These are phyloP conservation scores for Lissonota sp. DNA, from an alignment of 2,888 invertebrate species.

Conservation along the genomic window DNA sequence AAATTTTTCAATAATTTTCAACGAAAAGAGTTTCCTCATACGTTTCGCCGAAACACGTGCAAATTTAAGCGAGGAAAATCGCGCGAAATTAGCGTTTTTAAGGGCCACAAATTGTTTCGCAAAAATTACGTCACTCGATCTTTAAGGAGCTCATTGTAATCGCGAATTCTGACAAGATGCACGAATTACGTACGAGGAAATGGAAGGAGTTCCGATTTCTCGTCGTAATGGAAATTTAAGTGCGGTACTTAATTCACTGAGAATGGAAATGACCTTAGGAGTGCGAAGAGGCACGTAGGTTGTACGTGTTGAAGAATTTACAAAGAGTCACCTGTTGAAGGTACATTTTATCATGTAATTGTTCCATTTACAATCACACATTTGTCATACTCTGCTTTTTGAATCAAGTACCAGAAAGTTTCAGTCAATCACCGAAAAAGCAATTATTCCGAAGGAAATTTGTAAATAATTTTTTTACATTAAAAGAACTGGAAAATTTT, in stretches of 20 bases:
- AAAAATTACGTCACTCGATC: not conserved
- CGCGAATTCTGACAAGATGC: slow-evolving; percentile 1
- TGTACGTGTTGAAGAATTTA: slow-evolving; percentile 8
- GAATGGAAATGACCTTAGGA: slow-evolving; percentile 60
- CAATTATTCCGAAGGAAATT: no score
- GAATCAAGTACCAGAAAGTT: slow-evolving; percentile 21
- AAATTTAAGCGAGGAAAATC: no score
- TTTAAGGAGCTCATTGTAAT: slow-evolving; percentile 4
- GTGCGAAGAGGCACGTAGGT: slow-evolving; percentile 33
- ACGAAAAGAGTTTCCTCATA: no score
- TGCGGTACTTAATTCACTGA: slow-evolving; percentile 40
- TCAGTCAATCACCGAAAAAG: not conserved
- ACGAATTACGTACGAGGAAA: slow-evolving; percentile 3
- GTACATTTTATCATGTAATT: slow-evolving; percentile 22
- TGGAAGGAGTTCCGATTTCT: slow-evolving; percentile 33
- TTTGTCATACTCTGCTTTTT: slow-evolving; percentile 10
- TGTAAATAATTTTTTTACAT: no score
- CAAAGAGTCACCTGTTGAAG: slow-evolving; percentile 46
- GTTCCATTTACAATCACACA: slow-evolving; percentile 19
- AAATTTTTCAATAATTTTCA: no score
- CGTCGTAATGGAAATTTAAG: slow-evolving; percentile 43
- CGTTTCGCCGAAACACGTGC: no score
- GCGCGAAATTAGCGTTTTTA: not conserved
- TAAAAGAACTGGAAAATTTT: no score
- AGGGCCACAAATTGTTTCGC: not conserved